Conservation (phyloP, 2,113 vertebrate species). For the Gavialis gangeticus region DNA sequence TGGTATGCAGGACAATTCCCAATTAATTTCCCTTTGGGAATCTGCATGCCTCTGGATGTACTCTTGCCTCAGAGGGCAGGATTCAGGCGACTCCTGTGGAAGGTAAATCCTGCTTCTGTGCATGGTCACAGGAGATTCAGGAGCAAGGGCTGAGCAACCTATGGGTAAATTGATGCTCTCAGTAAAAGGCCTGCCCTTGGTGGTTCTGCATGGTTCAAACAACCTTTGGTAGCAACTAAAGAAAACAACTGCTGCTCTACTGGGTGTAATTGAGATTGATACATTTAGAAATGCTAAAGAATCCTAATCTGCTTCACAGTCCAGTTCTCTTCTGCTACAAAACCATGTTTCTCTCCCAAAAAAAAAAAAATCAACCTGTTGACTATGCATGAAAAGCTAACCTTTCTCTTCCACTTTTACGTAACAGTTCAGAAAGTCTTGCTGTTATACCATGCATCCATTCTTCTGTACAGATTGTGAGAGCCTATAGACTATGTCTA, state of each 20-base stretch:
- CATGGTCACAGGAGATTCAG: not conserved
- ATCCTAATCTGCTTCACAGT: not conserved
- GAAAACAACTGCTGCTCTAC: not conserved
- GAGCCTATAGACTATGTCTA: too few species aligned
- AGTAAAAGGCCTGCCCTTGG: not conserved
- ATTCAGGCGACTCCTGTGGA: not conserved
- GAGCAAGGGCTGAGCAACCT: fast-evolving
- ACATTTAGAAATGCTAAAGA: too few species aligned
- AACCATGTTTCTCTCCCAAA: too few species aligned
- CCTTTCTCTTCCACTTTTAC: too few species aligned
- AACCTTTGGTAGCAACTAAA: not conserved
- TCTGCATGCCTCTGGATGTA: not conserved
- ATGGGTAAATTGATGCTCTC: not conserved
- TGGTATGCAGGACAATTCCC: not conserved
- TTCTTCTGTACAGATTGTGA: too few species aligned
- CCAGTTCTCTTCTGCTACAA: not conserved
- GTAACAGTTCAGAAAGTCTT: too few species aligned
- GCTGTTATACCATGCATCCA: too few species aligned
- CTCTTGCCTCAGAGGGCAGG: not conserved
- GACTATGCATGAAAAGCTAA: too few species aligned
- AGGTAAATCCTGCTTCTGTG: not conserved
- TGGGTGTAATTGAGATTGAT: not conserved
- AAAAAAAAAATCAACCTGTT: too few species aligned
- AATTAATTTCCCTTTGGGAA: not conserved
- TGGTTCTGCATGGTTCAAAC: fast-evolving